Conservation (phyloP, 2,797 vertebrate species). For the Spinus olivaceus region DNA sequence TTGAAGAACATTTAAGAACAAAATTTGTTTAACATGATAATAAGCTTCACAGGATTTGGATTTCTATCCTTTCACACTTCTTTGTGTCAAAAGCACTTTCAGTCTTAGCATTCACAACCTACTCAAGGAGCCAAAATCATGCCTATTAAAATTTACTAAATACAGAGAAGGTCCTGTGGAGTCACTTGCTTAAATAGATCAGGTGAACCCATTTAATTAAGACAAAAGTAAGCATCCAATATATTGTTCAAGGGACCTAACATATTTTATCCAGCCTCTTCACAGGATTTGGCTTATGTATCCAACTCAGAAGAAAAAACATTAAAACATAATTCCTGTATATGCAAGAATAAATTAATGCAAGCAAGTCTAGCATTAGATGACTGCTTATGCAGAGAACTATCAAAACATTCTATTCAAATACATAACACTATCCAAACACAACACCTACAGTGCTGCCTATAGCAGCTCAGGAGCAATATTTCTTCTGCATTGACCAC, state of each 20-base stretch:
- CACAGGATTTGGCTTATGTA: background rate
- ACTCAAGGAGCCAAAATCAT: background rate
- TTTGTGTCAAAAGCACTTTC: background rate
- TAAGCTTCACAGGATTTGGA: background rate
- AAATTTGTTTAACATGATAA: background rate
- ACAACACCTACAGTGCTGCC: background rate
- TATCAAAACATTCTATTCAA: background rate
- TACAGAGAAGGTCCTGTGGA: background rate
- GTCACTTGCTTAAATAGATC: background rate
- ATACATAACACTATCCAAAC: background rate
- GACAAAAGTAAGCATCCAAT: background rate
- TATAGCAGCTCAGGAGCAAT: background rate
- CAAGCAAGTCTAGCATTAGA: background rate
- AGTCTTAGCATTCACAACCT: background rate
- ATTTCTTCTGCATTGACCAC: background rate
- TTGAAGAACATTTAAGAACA: background rate
- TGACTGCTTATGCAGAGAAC: background rate
- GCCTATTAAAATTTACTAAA: background rate
- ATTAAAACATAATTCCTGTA: background rate
- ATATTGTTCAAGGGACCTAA: background rate
- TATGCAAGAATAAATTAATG: background rate
- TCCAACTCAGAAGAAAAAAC: background rate
- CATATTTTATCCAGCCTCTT: background rate
- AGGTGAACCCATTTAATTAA: background rate
- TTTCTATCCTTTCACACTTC: background rate